Conservation (phyloP, 1,140 invertebrate genomes). For the Coenobita brevimanus region DNA sequence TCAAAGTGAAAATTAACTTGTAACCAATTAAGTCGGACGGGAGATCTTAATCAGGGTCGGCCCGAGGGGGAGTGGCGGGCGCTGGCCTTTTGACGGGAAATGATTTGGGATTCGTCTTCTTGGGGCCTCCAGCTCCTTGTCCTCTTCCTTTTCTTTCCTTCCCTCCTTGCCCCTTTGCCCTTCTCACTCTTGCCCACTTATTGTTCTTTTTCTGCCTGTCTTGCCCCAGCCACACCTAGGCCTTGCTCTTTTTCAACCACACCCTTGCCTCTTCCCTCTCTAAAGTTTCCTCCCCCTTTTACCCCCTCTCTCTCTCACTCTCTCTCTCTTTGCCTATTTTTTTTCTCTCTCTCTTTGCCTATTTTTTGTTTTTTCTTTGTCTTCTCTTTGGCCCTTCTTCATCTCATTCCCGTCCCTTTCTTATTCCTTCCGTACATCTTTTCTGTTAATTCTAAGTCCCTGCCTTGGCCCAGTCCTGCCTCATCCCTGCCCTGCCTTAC, state of each 20-base stretch:
- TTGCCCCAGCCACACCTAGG: not conserved
- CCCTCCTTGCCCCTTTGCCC: not conserved
- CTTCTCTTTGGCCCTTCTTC: not conserved
- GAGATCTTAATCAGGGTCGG: constrained; percentile 40
- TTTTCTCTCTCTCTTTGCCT: not conserved
- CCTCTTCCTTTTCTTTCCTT: not conserved
- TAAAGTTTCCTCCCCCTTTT: not conserved
- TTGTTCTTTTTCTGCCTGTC: not conserved
- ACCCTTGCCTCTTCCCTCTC: not conserved
- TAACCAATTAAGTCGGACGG: constrained; percentile 44
- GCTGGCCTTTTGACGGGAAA: constrained; percentile 1
- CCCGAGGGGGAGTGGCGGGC: too few species aligned
- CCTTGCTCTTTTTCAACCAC: constrained; percentile 15
- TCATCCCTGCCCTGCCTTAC: too few species aligned
- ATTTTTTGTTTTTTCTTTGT: not conserved
- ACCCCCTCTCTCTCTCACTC: not conserved
- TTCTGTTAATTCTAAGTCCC: too few species aligned
- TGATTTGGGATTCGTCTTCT: not conserved
- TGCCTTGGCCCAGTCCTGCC: too few species aligned
- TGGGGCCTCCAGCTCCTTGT: not conserved
- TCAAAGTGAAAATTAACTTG: constrained; percentile 60
- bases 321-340: not conserved
- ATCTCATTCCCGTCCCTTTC: too few species aligned
- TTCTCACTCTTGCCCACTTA: not conserved
- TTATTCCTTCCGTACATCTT: too few species aligned